Base-by-base conservation (phyloP, 2,797 vertebrate species). In the Chloroceryle inda region DNA sequence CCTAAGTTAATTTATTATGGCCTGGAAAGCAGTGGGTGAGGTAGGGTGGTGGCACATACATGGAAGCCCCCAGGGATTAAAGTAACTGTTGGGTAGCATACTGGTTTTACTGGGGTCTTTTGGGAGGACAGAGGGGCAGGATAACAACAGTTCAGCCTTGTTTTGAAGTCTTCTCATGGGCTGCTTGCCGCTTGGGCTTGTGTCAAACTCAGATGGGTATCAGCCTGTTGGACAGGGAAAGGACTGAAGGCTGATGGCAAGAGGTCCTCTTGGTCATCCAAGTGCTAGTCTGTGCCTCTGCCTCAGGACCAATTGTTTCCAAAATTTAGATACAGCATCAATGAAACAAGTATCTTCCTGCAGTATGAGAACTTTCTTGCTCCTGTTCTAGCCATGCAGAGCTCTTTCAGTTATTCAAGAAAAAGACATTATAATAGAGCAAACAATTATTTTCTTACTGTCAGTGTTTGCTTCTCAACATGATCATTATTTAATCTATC, bases 401-500 rank as follows among this genome's bases (percentile, higher is more conserved):
- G 37, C 71, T 24, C 29, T 69, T 64, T 50, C 24, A 83, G 58
- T 77, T 94, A 86, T 63, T 95, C 8, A 63, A 44, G 74, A 73
- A 90, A 64, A 83, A 89, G 21, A 31, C 45, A 72, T 79, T 64
- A 82, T 71, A 71, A 81, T 58, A 86, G 13, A 86, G 52, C 20
- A 64, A 91, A 92, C 67, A 84, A 77, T 85, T 87, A 91, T 96
- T 94, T 92, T 91, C 58, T 87, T 56, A 71, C 84, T 93, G 80
- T 66, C 85, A 68, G 73, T 92, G 95, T 95, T 94, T 94, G 81
- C 75, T 83, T 92, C 93, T 91, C 82, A 64, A 75, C 68, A 92
- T 95, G 95, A 94, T 74, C 89, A 96, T 95, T 86, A 94, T 94
- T 96, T 94, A 96, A 92, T 93, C 69, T 69, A 86, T 88, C 89